Percentiles rank a stretch among this genome's conserved stretches.
phyloP scores from a whole-genome alignment of 2,113 vertebrate species.

The Suncus etruscus region DNA sequence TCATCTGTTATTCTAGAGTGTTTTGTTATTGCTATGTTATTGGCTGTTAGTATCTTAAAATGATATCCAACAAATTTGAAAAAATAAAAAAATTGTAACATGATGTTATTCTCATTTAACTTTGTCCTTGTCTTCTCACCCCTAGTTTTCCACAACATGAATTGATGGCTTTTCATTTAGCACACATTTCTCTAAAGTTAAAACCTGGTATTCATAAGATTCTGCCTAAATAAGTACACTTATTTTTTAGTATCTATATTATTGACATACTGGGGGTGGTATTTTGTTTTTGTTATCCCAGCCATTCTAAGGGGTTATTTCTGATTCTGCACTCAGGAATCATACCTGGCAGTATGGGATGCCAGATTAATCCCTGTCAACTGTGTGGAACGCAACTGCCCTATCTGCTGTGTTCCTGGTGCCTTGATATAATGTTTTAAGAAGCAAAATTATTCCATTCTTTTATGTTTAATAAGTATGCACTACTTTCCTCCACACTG shows the following conservation, averaged over 20 bases:
- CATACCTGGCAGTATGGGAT: too few species aligned
- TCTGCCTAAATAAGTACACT: not conserved
- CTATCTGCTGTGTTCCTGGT: not conserved
- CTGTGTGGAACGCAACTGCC: too few species aligned
- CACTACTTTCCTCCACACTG: conserved; percentile 50
- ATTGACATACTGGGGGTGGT: too few species aligned
- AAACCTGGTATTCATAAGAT: conserved; percentile 21
- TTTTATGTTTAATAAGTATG: conserved; percentile 33
- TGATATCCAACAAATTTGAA: not conserved
- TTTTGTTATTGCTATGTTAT: conserved; percentile 1
- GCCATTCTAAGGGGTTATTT: too few species aligned
- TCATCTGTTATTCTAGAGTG: not conserved
- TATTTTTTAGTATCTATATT: not conserved
- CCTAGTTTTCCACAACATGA: not conserved
- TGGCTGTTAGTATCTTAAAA: not conserved
- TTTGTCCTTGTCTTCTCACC: not conserved
- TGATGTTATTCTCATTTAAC: not conserved
- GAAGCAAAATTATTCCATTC: conserved; percentile 54
- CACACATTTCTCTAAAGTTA: not conserved
- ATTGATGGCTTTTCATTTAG: not conserved
- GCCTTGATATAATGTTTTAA: conserved; percentile 25
- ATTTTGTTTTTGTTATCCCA: too few species aligned
- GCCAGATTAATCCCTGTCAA: too few species aligned
- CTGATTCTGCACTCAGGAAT: too few species aligned
- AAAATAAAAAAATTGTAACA: not conserved